A percentile compares a stretch with the other conserved stretches of the same genome.
phyloP scores from a whole-genome alignment of 1,140 invertebrate genomes.

The Calliphora vicina region DNA sequence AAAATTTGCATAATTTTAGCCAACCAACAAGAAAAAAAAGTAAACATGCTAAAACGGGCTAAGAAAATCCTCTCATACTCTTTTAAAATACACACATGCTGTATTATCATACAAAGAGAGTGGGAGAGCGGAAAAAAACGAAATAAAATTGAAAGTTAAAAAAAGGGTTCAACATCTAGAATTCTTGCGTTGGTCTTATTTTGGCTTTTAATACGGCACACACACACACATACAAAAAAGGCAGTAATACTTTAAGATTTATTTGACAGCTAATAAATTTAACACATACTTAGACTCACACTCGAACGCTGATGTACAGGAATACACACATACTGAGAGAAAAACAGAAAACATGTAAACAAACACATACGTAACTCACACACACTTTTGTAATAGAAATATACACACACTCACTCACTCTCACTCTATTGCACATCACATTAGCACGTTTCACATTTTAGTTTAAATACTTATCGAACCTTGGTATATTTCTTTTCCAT shows the following conservation, averaged over 20 bases:
- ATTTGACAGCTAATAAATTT: constrained; percentile 62
- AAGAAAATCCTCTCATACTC: not conserved
- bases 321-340: not conserved
- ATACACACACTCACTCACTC: not conserved
- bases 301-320: not conserved
- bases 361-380: not conserved
- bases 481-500: not conserved
- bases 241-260: constrained; percentile 48
- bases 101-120: not conserved
- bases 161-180: constrained; percentile 5
- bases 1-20: constrained; percentile 17
- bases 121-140: not conserved
- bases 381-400: not conserved
- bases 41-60: not conserved
- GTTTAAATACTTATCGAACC: constrained; percentile 34
- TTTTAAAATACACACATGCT: not conserved
- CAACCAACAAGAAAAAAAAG: not conserved
- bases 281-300: constrained; percentile 42
- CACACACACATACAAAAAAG: not conserved
- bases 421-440: constrained; percentile 17
- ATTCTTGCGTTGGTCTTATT: not conserved
- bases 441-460: constrained; percentile 29
- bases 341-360: not conserved
- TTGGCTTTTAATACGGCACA: not conserved
- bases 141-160: constrained; percentile 18